Evolutionary conservation across 2,888 invertebrate species (phyloP).

Genomic region (Chloromyia formosa): DNA sequence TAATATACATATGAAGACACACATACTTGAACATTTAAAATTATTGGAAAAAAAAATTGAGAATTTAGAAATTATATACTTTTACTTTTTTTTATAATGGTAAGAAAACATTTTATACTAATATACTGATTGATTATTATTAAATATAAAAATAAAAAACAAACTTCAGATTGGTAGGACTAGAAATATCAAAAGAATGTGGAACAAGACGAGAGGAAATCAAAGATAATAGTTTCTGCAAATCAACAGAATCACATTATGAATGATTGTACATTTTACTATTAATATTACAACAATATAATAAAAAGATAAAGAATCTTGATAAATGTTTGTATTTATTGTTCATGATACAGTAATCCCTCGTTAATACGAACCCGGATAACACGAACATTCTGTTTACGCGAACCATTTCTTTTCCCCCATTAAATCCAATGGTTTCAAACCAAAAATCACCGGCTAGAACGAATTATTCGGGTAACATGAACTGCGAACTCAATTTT

Average conservation of each 20-base stretch:
- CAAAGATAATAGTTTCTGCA: constrained; percentile 4
- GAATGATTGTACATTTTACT: constrained; percentile 23
- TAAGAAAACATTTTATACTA: constrained; percentile 21
- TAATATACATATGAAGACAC: too few species aligned
- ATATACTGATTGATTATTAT: background rate
- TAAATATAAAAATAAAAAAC: background rate
- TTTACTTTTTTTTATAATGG: constrained; percentile 9
- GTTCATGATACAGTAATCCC: too few species aligned
- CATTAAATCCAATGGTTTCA: too few species aligned
- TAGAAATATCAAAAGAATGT: background rate
- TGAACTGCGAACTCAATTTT: too few species aligned
- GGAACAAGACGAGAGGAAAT: background rate
- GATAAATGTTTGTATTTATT: too few species aligned
- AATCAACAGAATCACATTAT: background rate
- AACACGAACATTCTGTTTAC: too few species aligned
- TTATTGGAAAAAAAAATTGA: background rate
- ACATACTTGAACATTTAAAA: background rate
- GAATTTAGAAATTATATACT: background rate
- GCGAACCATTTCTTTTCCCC: too few species aligned
- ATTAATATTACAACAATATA: background rate
- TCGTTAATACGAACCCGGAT: too few species aligned
- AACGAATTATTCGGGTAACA: too few species aligned
- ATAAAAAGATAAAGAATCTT: too few species aligned
- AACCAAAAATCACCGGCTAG: too few species aligned
- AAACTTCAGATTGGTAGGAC: background rate